phyloP scores from a whole-genome alignment of 2,888 invertebrate species.

The Pandemis heparana region DNA sequence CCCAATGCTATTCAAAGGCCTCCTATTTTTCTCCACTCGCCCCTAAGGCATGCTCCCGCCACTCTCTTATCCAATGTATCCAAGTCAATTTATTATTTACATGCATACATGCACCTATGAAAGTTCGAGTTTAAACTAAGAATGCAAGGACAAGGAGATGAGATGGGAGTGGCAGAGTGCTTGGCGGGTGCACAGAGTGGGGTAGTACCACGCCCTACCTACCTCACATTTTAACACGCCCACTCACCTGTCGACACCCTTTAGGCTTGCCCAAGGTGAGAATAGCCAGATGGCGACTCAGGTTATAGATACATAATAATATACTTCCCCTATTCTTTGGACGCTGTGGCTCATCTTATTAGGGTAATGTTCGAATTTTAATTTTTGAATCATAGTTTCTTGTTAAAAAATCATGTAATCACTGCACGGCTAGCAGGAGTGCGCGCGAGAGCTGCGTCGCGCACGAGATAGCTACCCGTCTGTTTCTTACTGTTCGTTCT shows the following conservation, averaged over 20 bases:
- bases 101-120: no score
- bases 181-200: constrained; percentile 32
- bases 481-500: no score
- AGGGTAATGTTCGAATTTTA: background rate
- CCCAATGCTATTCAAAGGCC: no score
- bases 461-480: no score
- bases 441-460: no score
- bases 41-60: no score
- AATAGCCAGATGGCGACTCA: background rate
- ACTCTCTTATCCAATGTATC: no score
- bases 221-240: constrained; percentile 27
- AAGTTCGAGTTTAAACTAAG: constrained; percentile 24
- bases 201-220: constrained; percentile 34
- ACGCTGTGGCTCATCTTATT: background rate
- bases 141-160: constrained; percentile 15
- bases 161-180: constrained; percentile 16
- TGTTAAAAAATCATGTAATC: background rate
- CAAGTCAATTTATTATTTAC: no score
- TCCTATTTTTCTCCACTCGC: no score
- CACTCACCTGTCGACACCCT: constrained; percentile 37
- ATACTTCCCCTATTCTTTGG: background rate
- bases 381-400: background rate
- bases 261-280: background rate
- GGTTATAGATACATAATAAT: background rate
- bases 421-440: no score